Conservation (phyloP, 2,888 invertebrate genomes). For the Blomia tropicalis region DNA sequence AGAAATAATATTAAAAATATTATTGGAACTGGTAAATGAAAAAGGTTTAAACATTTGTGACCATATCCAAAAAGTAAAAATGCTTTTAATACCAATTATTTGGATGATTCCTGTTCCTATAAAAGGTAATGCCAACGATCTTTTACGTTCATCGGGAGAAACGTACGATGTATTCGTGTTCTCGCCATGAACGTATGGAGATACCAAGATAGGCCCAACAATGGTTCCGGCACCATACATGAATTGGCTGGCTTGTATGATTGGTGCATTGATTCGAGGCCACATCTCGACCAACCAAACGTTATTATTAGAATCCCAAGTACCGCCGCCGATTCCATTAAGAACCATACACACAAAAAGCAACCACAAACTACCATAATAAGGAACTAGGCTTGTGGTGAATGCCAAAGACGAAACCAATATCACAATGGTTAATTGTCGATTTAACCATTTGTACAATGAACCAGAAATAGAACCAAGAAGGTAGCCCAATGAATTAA, state of each 20-base stretch:
- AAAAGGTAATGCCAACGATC: background rate
- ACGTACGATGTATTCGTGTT: background rate
- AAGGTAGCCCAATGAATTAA: background rate
- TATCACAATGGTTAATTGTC: background rate
- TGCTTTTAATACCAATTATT: no score
- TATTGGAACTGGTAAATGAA: background rate
- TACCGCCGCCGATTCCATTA: conserved; percentile 12
- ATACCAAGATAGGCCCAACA: background rate
- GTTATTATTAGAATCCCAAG: conserved; percentile 5
- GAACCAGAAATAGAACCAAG: background rate
- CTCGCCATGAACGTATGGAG: conserved; percentile 12
- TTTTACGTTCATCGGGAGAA: background rate
- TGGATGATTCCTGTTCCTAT: background rate
- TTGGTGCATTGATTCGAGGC: background rate
- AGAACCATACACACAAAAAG: background rate
- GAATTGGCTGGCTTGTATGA: conserved; percentile 3
- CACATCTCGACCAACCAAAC: conserved; percentile 14
- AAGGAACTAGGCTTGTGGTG: background rate
- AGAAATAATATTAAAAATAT: background rate
- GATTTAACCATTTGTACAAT: conserved; percentile 10
- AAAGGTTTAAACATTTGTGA: background rate
- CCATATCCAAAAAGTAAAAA: no score
- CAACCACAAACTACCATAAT: background rate
- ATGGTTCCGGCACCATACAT: conserved; percentile 9
- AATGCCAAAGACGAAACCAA: background rate